Base-by-base conservation (phyloP, 1,140 invertebrate genomes). In the Dreissena rostriformis region DNA sequence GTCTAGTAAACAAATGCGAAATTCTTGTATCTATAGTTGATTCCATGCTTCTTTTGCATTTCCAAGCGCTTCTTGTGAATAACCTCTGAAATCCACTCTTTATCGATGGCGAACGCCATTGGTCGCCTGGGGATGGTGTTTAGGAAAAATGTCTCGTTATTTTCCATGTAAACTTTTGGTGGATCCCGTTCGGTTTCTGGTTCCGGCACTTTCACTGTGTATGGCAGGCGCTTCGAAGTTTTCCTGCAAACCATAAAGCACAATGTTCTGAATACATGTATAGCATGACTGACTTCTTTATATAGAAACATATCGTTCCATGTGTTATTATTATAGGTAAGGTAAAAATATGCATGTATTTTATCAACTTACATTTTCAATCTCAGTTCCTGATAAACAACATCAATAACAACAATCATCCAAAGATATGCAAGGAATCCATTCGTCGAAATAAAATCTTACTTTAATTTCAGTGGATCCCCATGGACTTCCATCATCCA, bases 31-130 rank as follows among this genome's bases (percentile, higher is more conserved):
- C 87, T 86, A 52, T 91, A 90, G 57, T 91, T 91, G 39, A 91
- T 73, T 24, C 90, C 91, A 28, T 91, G 86, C 67, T 88, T 71
- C 74, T 92, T 91, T 74, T 91, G 90, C 26, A 92, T 89, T 83
- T 92, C 89, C 84, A 91, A 87, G 0, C 92, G 85, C 82, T 93
- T 92, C 26, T 90, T 91, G 53, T 90, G 86, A 70, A 93, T 88
- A 0, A 88, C 81, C 86, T 93, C 92, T 0, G 92, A 93, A 17
- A 91, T 87, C 91, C 91, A 93, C 52, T 93, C 92, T 67, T 90
- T 89, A 82, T 91, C 85, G 4, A 93, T 89, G 11, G 86, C 74
- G 63, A 90, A 92, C 11, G 86, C 87, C 52, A 86, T 66, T 7
- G 88, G 88, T 39, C 86, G 71, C 19, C 88, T 76, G 8, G 92